Percentiles rank a stretch among this genome's conserved stretches.
Conservation (phyloP, 2,797 vertebrate genomes). For the Monodelphis domestica region DNA sequence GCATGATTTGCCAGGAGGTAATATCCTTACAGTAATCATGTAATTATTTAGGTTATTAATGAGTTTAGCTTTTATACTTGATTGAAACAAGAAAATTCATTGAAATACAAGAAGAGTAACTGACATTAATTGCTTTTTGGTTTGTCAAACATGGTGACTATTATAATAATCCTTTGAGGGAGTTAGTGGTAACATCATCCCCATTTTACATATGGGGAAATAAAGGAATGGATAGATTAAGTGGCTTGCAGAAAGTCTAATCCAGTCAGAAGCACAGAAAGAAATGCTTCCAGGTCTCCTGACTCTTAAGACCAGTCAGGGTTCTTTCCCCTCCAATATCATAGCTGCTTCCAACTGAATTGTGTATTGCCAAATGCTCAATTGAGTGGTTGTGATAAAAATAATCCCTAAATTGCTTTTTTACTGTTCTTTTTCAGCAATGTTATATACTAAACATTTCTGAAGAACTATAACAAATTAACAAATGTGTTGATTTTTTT, state of each 20-base stretch:
- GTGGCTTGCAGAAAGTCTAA: neutral
- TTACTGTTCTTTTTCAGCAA: conserved; percentile 24
- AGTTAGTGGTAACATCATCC: neutral
- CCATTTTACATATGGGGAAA: neutral
- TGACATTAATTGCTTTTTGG: neutral
- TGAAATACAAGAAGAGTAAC: neutral
- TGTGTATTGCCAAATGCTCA: neutral
- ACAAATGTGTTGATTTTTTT: neutral
- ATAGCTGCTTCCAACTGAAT: neutral
- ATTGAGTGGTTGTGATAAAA: conserved; percentile 44
- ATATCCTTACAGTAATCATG: neutral
- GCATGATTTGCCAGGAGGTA: neutral
- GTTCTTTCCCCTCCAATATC: too few species aligned
- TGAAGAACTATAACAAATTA: conserved; percentile 30
- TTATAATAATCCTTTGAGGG: neutral
- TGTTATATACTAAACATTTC: conserved; percentile 16
- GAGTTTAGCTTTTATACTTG: neutral
- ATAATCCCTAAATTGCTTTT: conserved; percentile 7
- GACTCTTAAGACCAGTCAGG: neutral
- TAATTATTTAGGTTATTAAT: neutral
- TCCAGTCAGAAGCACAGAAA: neutral
- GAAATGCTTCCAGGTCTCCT: neutral
- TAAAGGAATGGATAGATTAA: neutral
- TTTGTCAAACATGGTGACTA: neutral
- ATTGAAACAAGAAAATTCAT: neutral